These are phyloP conservation scores for Melanaphis sacchari DNA, from an alignment of 1,140 invertebrate species.

Conservation along the genomic window DNA sequence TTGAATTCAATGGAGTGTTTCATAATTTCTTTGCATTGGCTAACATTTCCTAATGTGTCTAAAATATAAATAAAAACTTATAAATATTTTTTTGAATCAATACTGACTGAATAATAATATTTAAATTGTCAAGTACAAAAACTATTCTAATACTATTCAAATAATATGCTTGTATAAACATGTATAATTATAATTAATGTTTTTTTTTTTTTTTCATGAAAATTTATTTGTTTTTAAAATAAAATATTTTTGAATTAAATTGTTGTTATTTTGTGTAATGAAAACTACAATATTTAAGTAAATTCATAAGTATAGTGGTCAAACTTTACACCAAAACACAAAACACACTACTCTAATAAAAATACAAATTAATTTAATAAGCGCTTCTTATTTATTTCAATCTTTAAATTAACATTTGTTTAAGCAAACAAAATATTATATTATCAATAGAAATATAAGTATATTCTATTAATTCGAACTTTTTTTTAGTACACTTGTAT, in stretches of 20 bases:
- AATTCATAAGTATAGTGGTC: not conserved
- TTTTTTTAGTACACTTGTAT: not conserved
- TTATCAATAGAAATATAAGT: not conserved
- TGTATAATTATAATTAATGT: not conserved
- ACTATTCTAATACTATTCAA: not conserved
- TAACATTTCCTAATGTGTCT: constrained; percentile 34
- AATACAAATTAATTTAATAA: not conserved
- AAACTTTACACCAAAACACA: not conserved
- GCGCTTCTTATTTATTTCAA: not conserved
- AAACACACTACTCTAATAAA: not conserved
- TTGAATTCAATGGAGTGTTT: constrained; percentile 55
- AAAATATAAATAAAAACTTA: constrained; percentile 1
- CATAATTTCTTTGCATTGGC: constrained; percentile 54
- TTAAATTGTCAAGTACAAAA: not conserved
- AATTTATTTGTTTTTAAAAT: constrained; percentile 39
- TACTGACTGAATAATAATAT: constrained; percentile 7
- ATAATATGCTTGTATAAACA: constrained; percentile 27
- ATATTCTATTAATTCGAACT: not conserved
- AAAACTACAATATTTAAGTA: not conserved
- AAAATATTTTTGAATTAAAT: constrained; percentile 22
- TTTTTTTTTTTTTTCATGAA: not conserved
- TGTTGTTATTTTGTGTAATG: not conserved
- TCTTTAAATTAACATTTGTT: not conserved
- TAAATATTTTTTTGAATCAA: not conserved
- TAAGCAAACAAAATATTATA: not conserved